Percentiles rank a stretch among this genome's conserved stretches.
Evolutionary conservation across 2,888 invertebrate genomes (phyloP).

Genomic region (Litoditis marina): DNA sequence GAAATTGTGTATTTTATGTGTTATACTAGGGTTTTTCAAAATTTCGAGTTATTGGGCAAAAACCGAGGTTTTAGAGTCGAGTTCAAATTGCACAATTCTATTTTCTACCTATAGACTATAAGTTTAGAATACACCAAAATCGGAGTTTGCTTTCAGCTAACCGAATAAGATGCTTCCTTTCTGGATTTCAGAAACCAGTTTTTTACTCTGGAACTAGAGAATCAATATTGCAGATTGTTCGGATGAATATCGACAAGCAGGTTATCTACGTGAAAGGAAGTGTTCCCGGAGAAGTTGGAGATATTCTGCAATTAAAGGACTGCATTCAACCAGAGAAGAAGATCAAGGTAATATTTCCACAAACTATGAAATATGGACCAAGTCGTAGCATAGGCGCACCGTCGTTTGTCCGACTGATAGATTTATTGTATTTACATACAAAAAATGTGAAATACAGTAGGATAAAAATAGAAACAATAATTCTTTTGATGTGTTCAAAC

Average conservation of each 20-base stretch:
- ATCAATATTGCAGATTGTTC: slow-evolving; percentile 33
- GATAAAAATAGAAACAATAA: too few species aligned
- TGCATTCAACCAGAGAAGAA: slow-evolving; percentile 47
- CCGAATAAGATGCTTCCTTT: too few species aligned
- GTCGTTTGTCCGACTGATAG: too few species aligned
- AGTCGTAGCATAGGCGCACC: too few species aligned
- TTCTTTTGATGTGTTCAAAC: too few species aligned
- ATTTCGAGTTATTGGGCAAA: too few species aligned
- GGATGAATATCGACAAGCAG: slow-evolving; percentile 58
- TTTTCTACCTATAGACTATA: not conserved
- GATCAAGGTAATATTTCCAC: slow-evolving; percentile 21
- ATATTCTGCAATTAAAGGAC: slow-evolving; percentile 52
- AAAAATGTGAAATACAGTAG: too few species aligned
- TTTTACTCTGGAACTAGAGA: not conserved
- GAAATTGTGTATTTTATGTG: too few species aligned
- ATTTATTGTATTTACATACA: too few species aligned
- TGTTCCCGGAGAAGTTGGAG: slow-evolving; percentile 58
- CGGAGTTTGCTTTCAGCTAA: not conserved
- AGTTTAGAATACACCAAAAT: not conserved
- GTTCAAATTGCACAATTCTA: not conserved
- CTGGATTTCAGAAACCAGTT: not conserved
- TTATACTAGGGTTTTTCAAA: too few species aligned
- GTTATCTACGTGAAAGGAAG: slow-evolving; percentile 59
- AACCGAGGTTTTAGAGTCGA: too few species aligned
- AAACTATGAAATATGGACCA: too few species aligned